A percentile compares a stretch with the other conserved stretches of the same genome.
phyloP scores from a whole-genome alignment of 2,888 invertebrate species.

The Dusona sp. region DNA sequence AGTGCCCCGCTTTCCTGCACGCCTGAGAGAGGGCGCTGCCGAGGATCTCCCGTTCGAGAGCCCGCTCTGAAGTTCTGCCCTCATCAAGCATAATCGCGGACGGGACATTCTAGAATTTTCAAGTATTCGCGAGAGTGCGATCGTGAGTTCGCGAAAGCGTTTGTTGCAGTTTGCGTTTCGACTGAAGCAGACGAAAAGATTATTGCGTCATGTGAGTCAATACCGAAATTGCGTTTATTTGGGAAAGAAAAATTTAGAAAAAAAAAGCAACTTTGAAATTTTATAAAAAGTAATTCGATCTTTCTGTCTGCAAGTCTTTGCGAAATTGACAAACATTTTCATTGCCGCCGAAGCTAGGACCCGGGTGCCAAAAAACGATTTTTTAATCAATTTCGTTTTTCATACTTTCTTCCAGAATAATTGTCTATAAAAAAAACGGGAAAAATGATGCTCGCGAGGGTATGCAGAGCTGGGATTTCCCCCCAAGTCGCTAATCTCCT shows the following conservation, averaged over 20 bases:
- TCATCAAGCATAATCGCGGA: too few relatives aligned
- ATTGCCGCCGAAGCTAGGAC: neutral
- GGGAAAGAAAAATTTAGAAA: neutral
- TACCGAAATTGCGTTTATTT: conserved; percentile 6
- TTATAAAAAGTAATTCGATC: neutral
- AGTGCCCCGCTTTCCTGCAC: too few relatives aligned
- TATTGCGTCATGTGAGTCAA: conserved; percentile 80
- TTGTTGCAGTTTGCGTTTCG: neutral
- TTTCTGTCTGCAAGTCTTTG: neutral
- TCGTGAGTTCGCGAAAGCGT: neutral
- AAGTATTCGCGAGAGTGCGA: neutral
- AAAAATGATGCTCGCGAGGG: conserved; percentile 80
- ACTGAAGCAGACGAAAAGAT: conserved; percentile 64
- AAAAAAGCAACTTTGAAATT: neutral
- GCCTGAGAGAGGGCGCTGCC: too few relatives aligned
- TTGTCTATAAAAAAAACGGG: conserved; percentile 16
- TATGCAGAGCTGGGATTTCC: conserved; percentile 77
- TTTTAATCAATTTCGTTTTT: neutral
- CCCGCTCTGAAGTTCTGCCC: too few relatives aligned
- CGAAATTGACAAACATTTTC: neutral
- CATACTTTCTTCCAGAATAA: neutral
- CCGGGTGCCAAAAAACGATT: neutral
- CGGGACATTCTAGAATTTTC: conserved; percentile 1
- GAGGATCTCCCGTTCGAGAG: too few relatives aligned
- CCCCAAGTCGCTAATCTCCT: conserved; percentile 76